Conservation (phyloP, 1,140 invertebrate genomes). For the Heterodera schachtii region DNA sequence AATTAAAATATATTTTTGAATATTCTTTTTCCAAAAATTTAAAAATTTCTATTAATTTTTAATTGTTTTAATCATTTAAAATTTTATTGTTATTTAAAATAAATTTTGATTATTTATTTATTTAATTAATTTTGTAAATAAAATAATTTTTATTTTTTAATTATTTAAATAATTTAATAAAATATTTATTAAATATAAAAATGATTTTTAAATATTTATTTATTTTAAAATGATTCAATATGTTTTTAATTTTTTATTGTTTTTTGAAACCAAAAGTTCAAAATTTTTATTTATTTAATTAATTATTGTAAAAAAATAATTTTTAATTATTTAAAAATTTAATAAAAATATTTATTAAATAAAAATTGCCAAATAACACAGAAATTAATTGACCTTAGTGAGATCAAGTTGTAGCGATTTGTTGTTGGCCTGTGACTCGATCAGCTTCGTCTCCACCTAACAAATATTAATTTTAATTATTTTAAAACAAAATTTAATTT, state of each 20-base stretch:
- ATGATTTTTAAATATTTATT: not conserved
- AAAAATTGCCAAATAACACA: not conserved
- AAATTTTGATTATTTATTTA: no score
- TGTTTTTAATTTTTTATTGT: not conserved
- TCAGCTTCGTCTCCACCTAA: conserved; percentile 40
- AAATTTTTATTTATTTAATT: not conserved
- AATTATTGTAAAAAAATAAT: not conserved
- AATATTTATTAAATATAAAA: no score
- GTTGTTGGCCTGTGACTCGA: conserved; percentile 44
- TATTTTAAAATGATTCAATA: not conserved
- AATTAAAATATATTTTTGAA: not conserved
- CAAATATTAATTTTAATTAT: not conserved
- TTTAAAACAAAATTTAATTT: not conserved
- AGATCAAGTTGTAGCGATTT: conserved; percentile 41
- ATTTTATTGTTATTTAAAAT: no score
- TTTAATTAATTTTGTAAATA: no score
- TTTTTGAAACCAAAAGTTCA: not conserved
- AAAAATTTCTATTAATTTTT: no score
- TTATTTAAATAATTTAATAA: no score
- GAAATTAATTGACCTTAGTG: conserved; percentile 26
- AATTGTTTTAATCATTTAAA: no score
- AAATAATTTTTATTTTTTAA: no score
- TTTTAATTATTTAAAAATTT: no score
- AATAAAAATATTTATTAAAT: not conserved
- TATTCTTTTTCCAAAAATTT: no score